Conservation (phyloP, 1,140 invertebrate species). For the Teleopsis dalmanni region DNA sequence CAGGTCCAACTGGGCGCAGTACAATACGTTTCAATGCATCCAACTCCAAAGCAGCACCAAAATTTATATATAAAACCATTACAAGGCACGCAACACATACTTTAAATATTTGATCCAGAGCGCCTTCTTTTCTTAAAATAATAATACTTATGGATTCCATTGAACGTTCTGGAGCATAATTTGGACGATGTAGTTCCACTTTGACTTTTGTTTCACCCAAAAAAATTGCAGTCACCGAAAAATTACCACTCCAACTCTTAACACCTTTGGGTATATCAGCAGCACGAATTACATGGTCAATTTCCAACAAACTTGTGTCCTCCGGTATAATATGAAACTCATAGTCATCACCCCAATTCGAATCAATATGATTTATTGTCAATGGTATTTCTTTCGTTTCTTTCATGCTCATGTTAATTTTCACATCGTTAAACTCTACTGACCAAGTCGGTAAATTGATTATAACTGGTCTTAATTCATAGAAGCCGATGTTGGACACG, state of each 20-base stretch:
- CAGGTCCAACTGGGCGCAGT: constrained; percentile 64
- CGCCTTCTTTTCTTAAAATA: constrained; percentile 53
- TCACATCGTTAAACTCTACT: constrained; percentile 2
- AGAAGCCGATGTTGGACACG: not conserved
- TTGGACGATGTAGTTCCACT: constrained; percentile 9
- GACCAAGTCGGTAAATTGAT: constrained; percentile 3
- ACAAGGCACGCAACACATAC: constrained; percentile 68
- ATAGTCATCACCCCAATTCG: not conserved
- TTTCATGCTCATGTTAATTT: constrained; percentile 14
- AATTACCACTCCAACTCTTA: constrained; percentile 4
- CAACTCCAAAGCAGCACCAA: constrained; percentile 82
- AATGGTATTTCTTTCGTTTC: not conserved
- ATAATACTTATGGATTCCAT: constrained; percentile 47
- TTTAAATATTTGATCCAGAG: constrained; percentile 68
- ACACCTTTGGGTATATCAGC: not conserved
- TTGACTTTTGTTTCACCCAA: constrained; percentile 14
- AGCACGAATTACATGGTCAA: not conserved
- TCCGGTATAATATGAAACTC: constrained; percentile 5
- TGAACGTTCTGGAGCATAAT: constrained; percentile 6
- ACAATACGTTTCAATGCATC: constrained; percentile 60
- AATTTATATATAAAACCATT: constrained; percentile 79
- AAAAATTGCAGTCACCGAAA: constrained; percentile 12
- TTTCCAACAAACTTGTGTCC: not conserved
- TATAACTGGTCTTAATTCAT: not conserved
- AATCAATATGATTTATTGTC: constrained; percentile 6